A percentile compares a stretch with the other conserved stretches of the same genome.
Evolutionary conservation across 1,140 invertebrate species (phyloP).

Genomic region (Trichonephila clavata): DNA sequence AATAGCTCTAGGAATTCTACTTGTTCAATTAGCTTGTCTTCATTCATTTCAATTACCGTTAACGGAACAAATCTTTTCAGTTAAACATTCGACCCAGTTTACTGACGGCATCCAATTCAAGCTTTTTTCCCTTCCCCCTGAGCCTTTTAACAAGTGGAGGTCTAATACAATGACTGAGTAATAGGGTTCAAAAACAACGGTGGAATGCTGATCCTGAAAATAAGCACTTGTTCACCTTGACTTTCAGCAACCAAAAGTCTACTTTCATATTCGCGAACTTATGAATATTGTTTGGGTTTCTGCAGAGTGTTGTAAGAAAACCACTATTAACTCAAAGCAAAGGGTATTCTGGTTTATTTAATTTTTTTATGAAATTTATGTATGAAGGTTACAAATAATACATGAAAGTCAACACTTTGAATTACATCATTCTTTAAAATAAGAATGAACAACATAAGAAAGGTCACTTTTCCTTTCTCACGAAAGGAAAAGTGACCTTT

Average conservation of each 20-base stretch:
- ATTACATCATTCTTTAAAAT: no score
- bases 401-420: no score
- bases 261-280: background rate
- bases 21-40: slow-evolving; percentile 13
- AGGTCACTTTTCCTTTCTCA: no score
- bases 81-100: no score
- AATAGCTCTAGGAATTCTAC: background rate
- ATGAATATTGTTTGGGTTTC: background rate
- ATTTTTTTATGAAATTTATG: no score
- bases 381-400: no score
- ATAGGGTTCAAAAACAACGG: background rate
- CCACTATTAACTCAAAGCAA: background rate
- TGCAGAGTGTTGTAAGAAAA: background rate
- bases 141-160: background rate
- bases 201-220: background rate
- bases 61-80: no score
- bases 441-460: no score
- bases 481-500: no score
- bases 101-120: no score
- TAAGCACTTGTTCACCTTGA: background rate
- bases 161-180: background rate
- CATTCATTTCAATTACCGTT: background rate
- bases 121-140: no score
- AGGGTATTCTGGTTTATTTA: no score
- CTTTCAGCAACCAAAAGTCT: background rate